These are phyloP conservation scores for Ridgeia piscesae DNA, from an alignment of 1,140 invertebrate genomes.

Conservation along the genomic window DNA sequence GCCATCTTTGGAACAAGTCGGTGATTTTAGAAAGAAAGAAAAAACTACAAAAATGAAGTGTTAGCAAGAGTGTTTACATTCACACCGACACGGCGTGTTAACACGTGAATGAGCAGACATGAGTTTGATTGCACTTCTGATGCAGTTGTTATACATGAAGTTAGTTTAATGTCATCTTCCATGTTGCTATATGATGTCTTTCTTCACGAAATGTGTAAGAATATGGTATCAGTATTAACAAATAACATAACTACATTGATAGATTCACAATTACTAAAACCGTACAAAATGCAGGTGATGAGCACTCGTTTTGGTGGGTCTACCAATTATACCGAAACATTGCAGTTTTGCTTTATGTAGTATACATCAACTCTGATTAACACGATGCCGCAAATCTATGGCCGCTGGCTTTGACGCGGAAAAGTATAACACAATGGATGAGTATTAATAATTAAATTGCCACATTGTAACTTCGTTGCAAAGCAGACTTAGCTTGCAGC, in stretches of 20 bases:
- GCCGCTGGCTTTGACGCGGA: not conserved
- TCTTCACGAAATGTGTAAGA: not conserved
- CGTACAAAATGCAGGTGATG: not conserved
- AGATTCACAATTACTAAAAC: not conserved
- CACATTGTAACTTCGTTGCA: not conserved
- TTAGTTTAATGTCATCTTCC: too few relatives aligned
- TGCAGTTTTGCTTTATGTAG: too few relatives aligned
- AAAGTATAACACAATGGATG: not conserved
- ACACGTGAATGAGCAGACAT: not conserved
- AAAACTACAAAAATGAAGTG: not conserved
- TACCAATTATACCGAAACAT: too few relatives aligned
- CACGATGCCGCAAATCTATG: not conserved
- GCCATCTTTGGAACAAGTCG: not conserved
- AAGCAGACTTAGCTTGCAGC: not conserved
- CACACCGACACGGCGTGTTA: not conserved
- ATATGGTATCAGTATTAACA: not conserved
- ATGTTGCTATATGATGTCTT: too few relatives aligned
- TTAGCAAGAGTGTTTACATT: not conserved
- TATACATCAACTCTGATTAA: not conserved
- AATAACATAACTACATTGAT: not conserved
- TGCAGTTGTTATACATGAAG: too few relatives aligned
- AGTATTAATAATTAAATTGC: not conserved
- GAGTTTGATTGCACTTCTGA: not conserved
- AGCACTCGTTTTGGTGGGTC: not conserved
- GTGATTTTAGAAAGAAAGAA: not conserved